Conservation (phyloP, 2,113 vertebrate genomes). For the Proteles cristata region DNA sequence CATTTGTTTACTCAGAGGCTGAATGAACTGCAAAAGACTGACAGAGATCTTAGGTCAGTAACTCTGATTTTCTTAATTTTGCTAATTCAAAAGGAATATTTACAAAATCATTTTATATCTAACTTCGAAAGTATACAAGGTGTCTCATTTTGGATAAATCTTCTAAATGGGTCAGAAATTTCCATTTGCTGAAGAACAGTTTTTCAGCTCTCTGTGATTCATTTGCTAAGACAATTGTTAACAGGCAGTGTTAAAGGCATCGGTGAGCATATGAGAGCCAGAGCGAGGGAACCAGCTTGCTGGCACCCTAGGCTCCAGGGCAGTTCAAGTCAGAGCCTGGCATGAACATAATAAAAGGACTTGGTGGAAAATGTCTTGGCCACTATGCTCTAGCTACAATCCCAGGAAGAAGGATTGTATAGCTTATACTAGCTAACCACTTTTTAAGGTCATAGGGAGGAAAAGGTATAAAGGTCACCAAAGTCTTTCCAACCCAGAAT, state of each 20-base stretch:
- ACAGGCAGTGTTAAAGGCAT: not conserved
- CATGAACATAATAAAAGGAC: not conserved
- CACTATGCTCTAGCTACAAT: not conserved
- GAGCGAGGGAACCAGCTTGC: not conserved
- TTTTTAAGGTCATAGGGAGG: not conserved
- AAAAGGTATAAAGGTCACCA: not conserved
- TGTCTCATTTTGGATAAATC: not conserved
- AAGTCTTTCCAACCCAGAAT: not conserved
- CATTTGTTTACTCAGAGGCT: not conserved
- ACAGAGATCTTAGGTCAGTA: not conserved
- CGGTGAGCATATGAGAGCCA: not conserved
- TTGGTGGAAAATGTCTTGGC: not conserved
- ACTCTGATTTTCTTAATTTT: not conserved
- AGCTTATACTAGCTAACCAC: not conserved
- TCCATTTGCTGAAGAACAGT: not conserved
- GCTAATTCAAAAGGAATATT: constrained; percentile 5
- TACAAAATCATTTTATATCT: not conserved
- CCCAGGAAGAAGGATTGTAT: not conserved
- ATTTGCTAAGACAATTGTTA: not conserved
- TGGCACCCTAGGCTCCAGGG: not conserved
- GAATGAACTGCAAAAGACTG: not conserved
- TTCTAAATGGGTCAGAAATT: not conserved
- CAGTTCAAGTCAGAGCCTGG: not conserved
- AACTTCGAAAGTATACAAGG: not conserved
- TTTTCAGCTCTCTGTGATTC: not conserved